A percentile compares a stretch with the other conserved stretches of the same genome.
These are phyloP conservation scores for human DNA, from an alignment of 2,113 vertebrate genomes.

Conservation along the genomic window DNA sequence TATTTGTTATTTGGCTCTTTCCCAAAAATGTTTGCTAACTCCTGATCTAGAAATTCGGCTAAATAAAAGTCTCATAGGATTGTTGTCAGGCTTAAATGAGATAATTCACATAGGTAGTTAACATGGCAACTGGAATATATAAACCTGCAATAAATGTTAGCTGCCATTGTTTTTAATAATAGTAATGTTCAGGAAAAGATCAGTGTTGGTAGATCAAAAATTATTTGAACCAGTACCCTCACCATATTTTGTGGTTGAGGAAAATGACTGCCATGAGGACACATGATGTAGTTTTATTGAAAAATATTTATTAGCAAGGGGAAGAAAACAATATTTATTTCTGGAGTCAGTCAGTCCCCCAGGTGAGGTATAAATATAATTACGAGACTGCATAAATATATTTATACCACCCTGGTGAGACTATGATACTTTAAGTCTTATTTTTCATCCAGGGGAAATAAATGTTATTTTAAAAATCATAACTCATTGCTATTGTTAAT, in stretches of 20 bases:
- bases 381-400: conserved; percentile 67
- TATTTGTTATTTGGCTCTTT: not conserved
- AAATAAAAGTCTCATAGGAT: not conserved
- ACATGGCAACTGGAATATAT: not conserved
- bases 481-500: conserved; percentile 72
- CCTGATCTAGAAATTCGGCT: not conserved
- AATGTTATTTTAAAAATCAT: conserved; percentile 75
- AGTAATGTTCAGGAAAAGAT: not conserved
- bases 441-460: conserved; percentile 77
- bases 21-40: not conserved
- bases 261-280: conserved; percentile 32
- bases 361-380: conserved; percentile 79
- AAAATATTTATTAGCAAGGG: conserved; percentile 64
- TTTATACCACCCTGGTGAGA: conserved; percentile 59
- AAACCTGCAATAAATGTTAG: not conserved
- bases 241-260: not conserved
- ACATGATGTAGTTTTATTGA: conserved; percentile 48
- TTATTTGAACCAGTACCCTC: not conserved
- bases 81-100: not conserved
- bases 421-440: conserved; percentile 71
- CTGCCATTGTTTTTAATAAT: not conserved
- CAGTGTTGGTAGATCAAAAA: not conserved
- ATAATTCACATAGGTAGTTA: not conserved
- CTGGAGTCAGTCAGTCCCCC: conserved; percentile 51
- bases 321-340: conserved; percentile 80